A percentile compares a stretch with the other conserved stretches of the same genome.
Conservation (phyloP, 2,113 vertebrate species). For the Spilogale gracilis region DNA sequence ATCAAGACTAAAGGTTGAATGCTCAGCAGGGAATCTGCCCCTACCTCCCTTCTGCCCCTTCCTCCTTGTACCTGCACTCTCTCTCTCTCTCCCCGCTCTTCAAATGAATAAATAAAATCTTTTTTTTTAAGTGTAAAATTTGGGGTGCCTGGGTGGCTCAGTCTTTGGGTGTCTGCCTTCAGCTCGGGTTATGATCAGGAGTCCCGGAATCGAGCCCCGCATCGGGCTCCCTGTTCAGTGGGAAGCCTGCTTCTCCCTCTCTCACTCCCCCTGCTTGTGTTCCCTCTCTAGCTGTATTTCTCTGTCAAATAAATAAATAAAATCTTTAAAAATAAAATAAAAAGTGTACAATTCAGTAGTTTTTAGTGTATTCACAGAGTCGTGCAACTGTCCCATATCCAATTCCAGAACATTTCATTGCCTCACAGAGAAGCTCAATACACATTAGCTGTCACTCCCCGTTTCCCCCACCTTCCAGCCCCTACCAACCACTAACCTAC, state of each 20-base stretch:
- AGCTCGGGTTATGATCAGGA: too few relatives aligned
- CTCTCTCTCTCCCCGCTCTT: background rate
- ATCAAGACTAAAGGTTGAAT: too few relatives aligned
- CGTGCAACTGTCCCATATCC: background rate
- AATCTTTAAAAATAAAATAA: background rate
- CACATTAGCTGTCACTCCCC: background rate
- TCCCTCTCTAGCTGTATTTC: too few relatives aligned
- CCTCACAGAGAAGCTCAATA: background rate
- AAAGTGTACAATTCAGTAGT: background rate
- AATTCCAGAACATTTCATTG: slow-evolving; percentile 39
- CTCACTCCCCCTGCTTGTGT: too few relatives aligned
- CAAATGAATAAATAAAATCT: background rate
- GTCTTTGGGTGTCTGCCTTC: too few relatives aligned
- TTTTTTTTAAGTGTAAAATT: background rate
- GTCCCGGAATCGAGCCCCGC: too few relatives aligned
- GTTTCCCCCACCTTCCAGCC: background rate
- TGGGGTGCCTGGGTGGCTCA: too few relatives aligned
- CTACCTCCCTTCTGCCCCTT: too few relatives aligned
- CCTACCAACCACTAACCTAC: background rate
- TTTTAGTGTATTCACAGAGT: background rate
- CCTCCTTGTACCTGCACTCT: too few relatives aligned
- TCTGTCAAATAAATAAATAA: background rate
- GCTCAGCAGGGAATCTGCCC: too few relatives aligned
- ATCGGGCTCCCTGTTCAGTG: too few relatives aligned
- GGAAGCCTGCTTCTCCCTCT: too few relatives aligned